These are phyloP conservation scores for Nemotelus pantherinus DNA, from an alignment of 2,888 invertebrate genomes.

Conservation along the genomic window DNA sequence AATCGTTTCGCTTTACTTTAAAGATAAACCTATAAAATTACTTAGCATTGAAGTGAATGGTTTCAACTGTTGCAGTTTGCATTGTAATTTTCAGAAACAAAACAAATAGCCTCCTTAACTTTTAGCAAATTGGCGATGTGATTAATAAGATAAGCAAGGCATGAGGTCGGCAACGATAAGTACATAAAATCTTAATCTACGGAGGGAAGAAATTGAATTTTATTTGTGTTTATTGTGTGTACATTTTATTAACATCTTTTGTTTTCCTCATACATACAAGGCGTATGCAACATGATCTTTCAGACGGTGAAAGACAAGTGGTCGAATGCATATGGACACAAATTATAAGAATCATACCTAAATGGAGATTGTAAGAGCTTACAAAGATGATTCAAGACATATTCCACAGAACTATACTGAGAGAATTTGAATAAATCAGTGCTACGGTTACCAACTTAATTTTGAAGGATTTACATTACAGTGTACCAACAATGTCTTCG, in stretches of 20 bases:
- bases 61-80: no score
- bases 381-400: background rate
- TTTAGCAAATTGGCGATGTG: conserved; percentile 22
- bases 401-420: background rate
- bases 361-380: no score
- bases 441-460: background rate
- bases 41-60: no score
- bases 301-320: no score
- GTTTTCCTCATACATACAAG: conserved; percentile 8
- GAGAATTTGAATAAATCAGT: background rate
- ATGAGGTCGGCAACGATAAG: conserved; percentile 42
- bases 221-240: conserved; percentile 33
- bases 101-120: conserved; percentile 2
- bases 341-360: no score
- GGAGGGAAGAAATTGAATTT: conserved; percentile 38
- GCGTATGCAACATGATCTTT: background rate
- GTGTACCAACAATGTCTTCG: no score
- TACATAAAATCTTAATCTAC: conserved; percentile 21
- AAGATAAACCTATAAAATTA: no score
- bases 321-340: no score
- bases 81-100: no score
- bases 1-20: no score
- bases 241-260: conserved; percentile 34
- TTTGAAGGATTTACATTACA: background rate
- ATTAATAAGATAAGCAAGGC: conserved; percentile 32